Conservation (phyloP, 2,888 invertebrate genomes). For the Yponomeuta evonymella region DNA sequence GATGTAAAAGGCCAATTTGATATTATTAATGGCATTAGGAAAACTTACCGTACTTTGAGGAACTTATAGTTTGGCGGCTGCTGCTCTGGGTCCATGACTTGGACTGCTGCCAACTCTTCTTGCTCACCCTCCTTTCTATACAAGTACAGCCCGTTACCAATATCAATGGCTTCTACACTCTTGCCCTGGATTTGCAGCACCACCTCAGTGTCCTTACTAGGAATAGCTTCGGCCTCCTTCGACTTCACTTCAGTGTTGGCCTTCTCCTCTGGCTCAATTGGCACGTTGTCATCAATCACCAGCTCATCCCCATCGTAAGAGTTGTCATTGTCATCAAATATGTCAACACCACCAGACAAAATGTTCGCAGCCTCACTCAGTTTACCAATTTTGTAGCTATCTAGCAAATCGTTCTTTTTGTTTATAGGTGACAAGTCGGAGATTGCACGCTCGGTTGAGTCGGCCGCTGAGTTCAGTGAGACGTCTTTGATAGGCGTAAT, state of each 20-base stretch:
- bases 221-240: constrained; percentile 34
- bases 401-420: constrained; percentile 51
- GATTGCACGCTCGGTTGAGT: constrained; percentile 45
- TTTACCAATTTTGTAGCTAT: constrained; percentile 60
- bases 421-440: constrained; percentile 56
- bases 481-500: constrained; percentile 54
- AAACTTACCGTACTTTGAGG: constrained; percentile 68
- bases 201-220: constrained; percentile 61
- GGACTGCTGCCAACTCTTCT: constrained; percentile 65
- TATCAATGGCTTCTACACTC: constrained; percentile 68
- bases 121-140: constrained; percentile 57
- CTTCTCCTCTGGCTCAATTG: constrained; percentile 46
- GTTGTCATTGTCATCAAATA: constrained; percentile 72
- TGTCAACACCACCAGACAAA: constrained; percentile 65
- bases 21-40: background rate
- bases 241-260: constrained; percentile 34
- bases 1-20: background rate
- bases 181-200: constrained; percentile 67
- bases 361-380: constrained; percentile 70
- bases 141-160: constrained; percentile 67
- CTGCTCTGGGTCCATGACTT: constrained; percentile 56
- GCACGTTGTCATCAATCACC: constrained; percentile 65
- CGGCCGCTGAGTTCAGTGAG: constrained; percentile 35
- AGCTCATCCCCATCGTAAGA: constrained; percentile 69
- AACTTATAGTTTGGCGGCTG: constrained; percentile 62